Conservation (phyloP, 2,113 vertebrate species). For the Ursus arctos region DNA sequence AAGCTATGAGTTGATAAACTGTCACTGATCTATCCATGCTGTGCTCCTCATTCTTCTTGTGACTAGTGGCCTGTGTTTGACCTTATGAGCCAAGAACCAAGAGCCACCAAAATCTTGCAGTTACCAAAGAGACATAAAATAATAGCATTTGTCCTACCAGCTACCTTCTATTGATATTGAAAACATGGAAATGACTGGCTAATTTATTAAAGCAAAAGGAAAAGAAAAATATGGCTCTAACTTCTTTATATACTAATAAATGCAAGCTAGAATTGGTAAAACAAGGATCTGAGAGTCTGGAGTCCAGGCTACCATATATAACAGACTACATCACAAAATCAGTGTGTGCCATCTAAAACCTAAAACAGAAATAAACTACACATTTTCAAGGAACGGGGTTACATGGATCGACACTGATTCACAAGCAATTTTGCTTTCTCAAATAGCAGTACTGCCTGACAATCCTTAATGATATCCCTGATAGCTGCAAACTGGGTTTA, state of each 20-base stretch:
- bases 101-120: conserved; percentile 23
- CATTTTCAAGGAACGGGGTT: conserved; percentile 30
- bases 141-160: background rate
- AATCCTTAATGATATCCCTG: background rate
- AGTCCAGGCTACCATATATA: background rate
- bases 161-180: background rate
- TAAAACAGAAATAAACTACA: conserved; percentile 21
- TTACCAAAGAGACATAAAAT: conserved; percentile 45
- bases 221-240: conserved; percentile 19
- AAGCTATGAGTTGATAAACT: conserved; percentile 51
- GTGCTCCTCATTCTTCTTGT: conserved; percentile 26
- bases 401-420: background rate
- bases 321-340: conserved; percentile 14
- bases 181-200: background rate
- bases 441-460: background rate
- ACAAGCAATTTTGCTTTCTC: conserved; percentile 20
- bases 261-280: conserved; percentile 33
- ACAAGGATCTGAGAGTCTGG: background rate
- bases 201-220: conserved; percentile 41
- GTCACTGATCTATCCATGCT: conserved; percentile 21
- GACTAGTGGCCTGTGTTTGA: conserved; percentile 56
- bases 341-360: background rate
- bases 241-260: conserved; percentile 49
- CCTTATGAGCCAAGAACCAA: conserved; percentile 36
- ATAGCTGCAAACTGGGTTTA: background rate